Evolutionary conservation across 2,113 vertebrate species (phyloP).

Genomic region (Mus pahari): DNA sequence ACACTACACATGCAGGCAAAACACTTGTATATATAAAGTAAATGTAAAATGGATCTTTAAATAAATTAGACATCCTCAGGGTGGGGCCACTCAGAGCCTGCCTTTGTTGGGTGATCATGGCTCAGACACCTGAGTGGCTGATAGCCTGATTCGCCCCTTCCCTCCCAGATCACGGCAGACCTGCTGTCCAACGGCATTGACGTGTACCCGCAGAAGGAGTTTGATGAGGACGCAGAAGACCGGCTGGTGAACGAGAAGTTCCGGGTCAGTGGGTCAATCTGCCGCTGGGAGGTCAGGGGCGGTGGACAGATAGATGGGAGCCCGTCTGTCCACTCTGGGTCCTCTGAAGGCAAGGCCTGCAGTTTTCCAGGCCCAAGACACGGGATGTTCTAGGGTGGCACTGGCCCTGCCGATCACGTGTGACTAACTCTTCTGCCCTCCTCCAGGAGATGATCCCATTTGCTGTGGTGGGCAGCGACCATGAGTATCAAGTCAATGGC

Average conservation of each 20-base stretch:
- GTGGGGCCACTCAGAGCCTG: background rate
- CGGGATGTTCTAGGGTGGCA: background rate
- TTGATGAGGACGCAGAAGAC: conserved; percentile 97
- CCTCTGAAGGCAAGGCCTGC: background rate
- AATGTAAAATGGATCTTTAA: background rate
- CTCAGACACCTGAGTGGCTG: accelerated
- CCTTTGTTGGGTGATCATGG: background rate
- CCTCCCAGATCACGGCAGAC: conserved; percentile 93
- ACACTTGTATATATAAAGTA: background rate
- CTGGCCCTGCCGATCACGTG: accelerated
- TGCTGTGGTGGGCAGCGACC: conserved; percentile 98
- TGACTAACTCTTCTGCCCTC: background rate
- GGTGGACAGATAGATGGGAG: too few relatives aligned
- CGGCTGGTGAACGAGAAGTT: conserved; percentile 96
- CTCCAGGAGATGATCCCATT: conserved; percentile 98
- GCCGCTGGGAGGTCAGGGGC: background rate
- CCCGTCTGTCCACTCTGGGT: accelerated
- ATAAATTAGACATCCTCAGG: background rate
- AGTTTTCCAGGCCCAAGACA: background rate
- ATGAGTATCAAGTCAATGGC: conserved; percentile 98
- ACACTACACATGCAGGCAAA: too few relatives aligned
- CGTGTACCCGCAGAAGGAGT: conserved; percentile 97
- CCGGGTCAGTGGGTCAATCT: conserved; percentile 87
- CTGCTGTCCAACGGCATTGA: conserved; percentile 96
- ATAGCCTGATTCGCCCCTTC: accelerated